A percentile compares a stretch with the other conserved stretches of the same genome.
Conservation (phyloP, 2,888 invertebrate genomes). For the Agapostemon virescens region DNA sequence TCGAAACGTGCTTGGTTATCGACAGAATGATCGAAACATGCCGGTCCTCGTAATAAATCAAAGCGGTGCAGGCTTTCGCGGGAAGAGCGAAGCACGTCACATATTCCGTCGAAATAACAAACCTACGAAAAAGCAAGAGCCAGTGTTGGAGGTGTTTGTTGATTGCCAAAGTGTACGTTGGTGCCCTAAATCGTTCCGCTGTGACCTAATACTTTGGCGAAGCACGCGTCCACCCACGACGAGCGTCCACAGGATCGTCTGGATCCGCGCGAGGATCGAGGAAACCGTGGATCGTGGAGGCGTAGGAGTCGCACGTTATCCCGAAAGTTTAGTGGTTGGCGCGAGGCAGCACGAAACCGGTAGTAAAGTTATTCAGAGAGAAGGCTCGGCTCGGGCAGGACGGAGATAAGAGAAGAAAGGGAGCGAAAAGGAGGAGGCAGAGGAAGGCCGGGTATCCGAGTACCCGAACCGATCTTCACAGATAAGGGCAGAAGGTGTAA, state of each 20-base stretch:
- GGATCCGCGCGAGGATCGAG: slow-evolving; percentile 6
- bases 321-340: slow-evolving; percentile 76
- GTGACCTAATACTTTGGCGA: neutral
- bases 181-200: neutral
- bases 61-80: too few relatives aligned
- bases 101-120: too few relatives aligned
- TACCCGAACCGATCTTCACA: slow-evolving; percentile 76
- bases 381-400: slow-evolving; percentile 11
- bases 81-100: too few relatives aligned
- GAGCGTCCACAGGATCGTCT: neutral
- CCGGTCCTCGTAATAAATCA: neutral
- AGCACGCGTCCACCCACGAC: slow-evolving; percentile 13
- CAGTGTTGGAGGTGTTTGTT: neutral
- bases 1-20: neutral
- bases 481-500: slow-evolving; percentile 80
- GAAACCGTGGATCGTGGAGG: slow-evolving; percentile 44
- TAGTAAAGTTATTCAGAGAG: slow-evolving; percentile 79
- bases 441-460: slow-evolving; percentile 73
- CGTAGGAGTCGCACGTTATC: slow-evolving; percentile 74
- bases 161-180: neutral
- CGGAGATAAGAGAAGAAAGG: slow-evolving; percentile 45
- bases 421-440: slow-evolving; percentile 43
- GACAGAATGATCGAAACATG: neutral
- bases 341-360: slow-evolving; percentile 76
- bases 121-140: neutral